Conservation (phyloP, 2,888 invertebrate species). For the Hyppa rectilinea region DNA sequence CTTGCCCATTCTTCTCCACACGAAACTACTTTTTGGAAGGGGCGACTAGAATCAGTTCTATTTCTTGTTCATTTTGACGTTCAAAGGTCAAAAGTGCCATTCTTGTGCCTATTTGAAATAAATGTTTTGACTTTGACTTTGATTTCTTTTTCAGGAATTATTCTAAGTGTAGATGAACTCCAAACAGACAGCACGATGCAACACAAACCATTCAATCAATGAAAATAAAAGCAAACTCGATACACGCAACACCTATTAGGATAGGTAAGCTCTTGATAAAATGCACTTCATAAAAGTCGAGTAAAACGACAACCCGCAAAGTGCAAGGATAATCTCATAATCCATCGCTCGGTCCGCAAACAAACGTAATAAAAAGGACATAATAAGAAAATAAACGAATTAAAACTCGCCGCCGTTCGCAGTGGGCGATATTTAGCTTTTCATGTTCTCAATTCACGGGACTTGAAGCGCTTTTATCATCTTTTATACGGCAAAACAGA, state of each 20-base stretch:
- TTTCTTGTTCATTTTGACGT: too few species aligned
- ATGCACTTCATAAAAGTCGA: slow-evolving; percentile 49
- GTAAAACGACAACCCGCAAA: slow-evolving; percentile 68
- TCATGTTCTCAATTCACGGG: slow-evolving; percentile 61
- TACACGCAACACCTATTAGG: slow-evolving; percentile 14
- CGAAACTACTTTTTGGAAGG: too few species aligned
- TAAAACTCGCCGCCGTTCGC: slow-evolving; percentile 80
- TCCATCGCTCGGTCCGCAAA: slow-evolving; percentile 72
- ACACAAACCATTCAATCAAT: background rate
- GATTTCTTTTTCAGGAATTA: background rate
- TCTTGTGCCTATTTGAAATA: too few species aligned
- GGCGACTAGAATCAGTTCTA: too few species aligned
- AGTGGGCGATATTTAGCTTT: slow-evolving; percentile 78
- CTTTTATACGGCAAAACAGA: slow-evolving; percentile 27
- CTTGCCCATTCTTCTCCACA: too few species aligned
- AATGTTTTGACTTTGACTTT: too few species aligned
- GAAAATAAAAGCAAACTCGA: slow-evolving; percentile 17
- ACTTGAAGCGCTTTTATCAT: slow-evolving; percentile 63
- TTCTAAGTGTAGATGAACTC: background rate
- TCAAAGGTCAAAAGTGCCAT: too few species aligned
- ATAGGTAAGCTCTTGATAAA: slow-evolving; percentile 32
- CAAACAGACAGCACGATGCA: too few species aligned
- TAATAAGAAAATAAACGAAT: slow-evolving; percentile 80
- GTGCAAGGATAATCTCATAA: slow-evolving; percentile 82
- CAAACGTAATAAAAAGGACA: slow-evolving; percentile 71